phyloP scores from a whole-genome alignment of 2,113 vertebrate species.

The Hemiscyllium ocellatum region DNA sequence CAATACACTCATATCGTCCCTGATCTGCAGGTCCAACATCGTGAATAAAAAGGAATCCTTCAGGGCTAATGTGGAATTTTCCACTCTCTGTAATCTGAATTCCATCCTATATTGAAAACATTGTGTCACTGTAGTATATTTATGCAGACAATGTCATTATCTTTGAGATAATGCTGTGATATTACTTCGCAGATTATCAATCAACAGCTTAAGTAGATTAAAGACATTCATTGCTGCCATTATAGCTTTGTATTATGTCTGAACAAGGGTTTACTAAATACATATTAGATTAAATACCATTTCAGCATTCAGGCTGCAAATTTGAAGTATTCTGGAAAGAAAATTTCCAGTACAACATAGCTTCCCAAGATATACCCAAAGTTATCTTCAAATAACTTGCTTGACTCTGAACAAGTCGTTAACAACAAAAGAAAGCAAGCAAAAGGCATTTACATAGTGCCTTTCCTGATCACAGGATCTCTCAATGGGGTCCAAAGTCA shows the following conservation, averaged over 20 bases:
- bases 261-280: neutral
- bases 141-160: neutral
- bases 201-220: neutral
- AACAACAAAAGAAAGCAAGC: neutral
- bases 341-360: neutral
- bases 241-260: neutral
- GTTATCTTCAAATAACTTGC: neutral
- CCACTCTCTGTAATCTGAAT: slow-evolving; percentile 96
- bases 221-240: neutral
- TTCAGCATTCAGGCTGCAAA: neutral
- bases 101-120: slow-evolving; percentile 67
- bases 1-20: slow-evolving; percentile 87
- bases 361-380: neutral
- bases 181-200: no score
- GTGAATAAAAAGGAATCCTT: slow-evolving; percentile 81
- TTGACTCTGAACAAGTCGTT: neutral
- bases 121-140: neutral
- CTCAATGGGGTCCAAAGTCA: neutral
- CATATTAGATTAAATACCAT: neutral
- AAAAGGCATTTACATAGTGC: neutral
- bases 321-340: neutral
- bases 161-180: neutral
- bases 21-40: slow-evolving; percentile 82
- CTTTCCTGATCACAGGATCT: neutral
- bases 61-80: slow-evolving; percentile 82